Percentiles rank a stretch among this genome's conserved stretches.
Conservation (phyloP, 2,113 vertebrate species). For the Erpornis zantholeuca region DNA sequence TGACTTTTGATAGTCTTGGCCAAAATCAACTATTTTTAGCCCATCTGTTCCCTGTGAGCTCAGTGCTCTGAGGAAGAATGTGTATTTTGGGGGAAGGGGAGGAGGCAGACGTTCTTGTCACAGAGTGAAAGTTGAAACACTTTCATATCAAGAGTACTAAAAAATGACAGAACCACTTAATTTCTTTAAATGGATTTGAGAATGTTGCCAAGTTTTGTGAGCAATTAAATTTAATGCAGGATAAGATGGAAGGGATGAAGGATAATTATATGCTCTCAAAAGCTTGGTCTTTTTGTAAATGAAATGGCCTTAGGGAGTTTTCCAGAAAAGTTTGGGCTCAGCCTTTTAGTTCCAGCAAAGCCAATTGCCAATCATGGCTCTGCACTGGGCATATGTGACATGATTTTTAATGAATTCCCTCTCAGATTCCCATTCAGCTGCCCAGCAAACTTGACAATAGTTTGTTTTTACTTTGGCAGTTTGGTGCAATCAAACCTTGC, state of each 20-base stretch:
- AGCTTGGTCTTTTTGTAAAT: conserved; percentile 53
- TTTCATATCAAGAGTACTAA: conserved; percentile 54
- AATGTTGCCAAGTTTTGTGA: conserved; percentile 47
- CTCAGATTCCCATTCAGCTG: background rate
- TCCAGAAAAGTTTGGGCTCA: conserved; percentile 44
- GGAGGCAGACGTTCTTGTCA: conserved; percentile 24
- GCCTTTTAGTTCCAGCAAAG: conserved; percentile 10
- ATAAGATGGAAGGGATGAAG: conserved; percentile 43
- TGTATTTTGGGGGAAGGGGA: conserved; percentile 21
- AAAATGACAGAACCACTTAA: conserved; percentile 61
- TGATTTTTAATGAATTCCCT: background rate
- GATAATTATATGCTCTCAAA: conserved; percentile 65
- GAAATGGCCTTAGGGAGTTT: conserved; percentile 63
- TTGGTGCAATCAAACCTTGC: background rate
- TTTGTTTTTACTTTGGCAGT: background rate
- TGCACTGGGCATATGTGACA: background rate
- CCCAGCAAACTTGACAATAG: background rate
- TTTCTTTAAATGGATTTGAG: conserved; percentile 57
- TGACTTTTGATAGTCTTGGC: conserved; percentile 38
- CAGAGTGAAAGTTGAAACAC: conserved; percentile 23
- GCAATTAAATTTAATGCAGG: conserved; percentile 62
- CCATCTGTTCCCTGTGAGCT: conserved; percentile 37
- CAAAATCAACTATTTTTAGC: conserved; percentile 59
- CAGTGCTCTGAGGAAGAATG: conserved; percentile 37
- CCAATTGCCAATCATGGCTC: background rate